Base-by-base conservation (phyloP, 2,113 vertebrate genomes). In the Myrmophylax atrothorax region DNA sequence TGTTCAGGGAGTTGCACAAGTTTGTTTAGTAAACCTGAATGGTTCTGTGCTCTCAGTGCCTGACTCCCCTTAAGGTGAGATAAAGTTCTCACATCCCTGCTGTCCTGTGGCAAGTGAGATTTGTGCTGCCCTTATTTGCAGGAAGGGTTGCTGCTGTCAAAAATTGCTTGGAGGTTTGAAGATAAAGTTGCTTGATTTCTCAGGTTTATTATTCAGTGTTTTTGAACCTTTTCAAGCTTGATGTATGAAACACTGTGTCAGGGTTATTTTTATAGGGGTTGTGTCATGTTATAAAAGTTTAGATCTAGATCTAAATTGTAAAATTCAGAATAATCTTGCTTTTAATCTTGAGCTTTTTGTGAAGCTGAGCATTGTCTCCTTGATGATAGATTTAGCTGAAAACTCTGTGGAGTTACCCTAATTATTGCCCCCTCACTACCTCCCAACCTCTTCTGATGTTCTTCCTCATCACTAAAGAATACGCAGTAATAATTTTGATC, bases 191-290 rank as follows among this genome's bases (percentile, higher is more conserved):
- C 28, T 44, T 83, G 60, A 82, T 58, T 88, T 95, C 66, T 74
- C 56, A 53, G 28, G n/a, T 82, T 92, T 84, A 37, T 78, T 47
- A 56, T 77, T 80, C 84, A 75, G 50, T 89, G 73, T 31, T 90
- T 79, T 70, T 78, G 70, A 90, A 62, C 66, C 56, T 92, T 37
- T 88, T 70, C 52, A 67, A 75, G 42, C 42, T 35, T 87, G 47
- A 47, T 26, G 23, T 42, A 60, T 46, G 73, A 56, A 89, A 59
- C 38, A 55, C 11, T 18, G 31, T 0, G 0, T 73, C 53, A 42
- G 4, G 76, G 63, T 73, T 92, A 76, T 44, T 93, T 94, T 93
- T 70, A 19, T 58, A 44, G 35, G n/a, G 42, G 37, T 80, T 67
- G 47, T 67, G 49, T 35, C 4, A 2, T 64, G 23, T 55, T 73